Base-by-base conservation (phyloP, 2,113 vertebrate genomes). In the Naja naja region DNA sequence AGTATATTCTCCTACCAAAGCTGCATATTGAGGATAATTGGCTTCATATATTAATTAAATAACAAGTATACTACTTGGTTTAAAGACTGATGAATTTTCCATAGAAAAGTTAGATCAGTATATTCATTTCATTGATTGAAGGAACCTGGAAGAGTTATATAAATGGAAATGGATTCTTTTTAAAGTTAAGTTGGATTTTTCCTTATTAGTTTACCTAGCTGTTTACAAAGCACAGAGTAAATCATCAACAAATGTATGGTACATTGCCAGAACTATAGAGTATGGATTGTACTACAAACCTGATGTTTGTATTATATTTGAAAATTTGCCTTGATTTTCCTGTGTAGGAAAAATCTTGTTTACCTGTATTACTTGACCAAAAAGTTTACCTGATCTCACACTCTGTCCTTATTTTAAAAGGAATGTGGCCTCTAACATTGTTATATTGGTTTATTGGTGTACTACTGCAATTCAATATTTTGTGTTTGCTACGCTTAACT, bases 301-400 rank as follows among this genome's bases (percentile, higher is more conserved):
- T 93, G 92, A 95, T 97, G 96, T 97, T 97, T 98, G 97, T 98
- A 96, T 97, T 96, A 94, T 97, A 96, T 97, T 97, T 97, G 96
- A 97, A 97, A 94, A 97, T 96, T 97, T 98, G 98, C 98, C 97
- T 98, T 98, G 96, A 96, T 96, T 98, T 97, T 97, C 97, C 97
- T 96, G 97, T 96, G 96, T 91, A 97, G 96, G 97, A 93, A 97
- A 96, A 97, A 94, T 96, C 93, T 97, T 96, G 97, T 97, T 81
- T 97, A 97, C 98, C 97, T 97, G 96, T 97, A 97, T 96, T 98
- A 98, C 97, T 98, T 98, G 97, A 98, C 95, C 97, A 97, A 96
- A 97, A 97, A 95, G 96, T 96, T 96, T 97, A 97, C 94, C 93
- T 94, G 94, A 97, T 97, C 96, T 95, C 96, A 97, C 94, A 95